Conservation (phyloP, 2,797 vertebrate genomes). For the Muscicapa striata region DNA sequence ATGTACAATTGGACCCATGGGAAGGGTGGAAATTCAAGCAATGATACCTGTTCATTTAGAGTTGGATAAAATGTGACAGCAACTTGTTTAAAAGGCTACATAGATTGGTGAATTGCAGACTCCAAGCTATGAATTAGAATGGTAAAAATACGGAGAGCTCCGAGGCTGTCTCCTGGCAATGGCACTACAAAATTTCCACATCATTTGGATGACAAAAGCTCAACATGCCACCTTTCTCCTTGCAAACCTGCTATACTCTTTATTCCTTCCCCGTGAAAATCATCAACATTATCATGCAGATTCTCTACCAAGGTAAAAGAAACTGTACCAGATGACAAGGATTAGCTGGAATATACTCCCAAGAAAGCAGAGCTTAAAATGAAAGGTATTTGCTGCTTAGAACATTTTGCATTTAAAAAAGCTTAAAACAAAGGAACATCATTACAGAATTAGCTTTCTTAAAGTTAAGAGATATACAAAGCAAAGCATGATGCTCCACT, state of each 20-base stretch:
- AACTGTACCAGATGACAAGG: not conserved
- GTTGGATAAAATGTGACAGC: not conserved
- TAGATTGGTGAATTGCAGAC: not conserved
- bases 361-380: not conserved
- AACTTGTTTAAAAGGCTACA: not conserved
- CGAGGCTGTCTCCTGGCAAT: not conserved
- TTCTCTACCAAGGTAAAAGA: not conserved
- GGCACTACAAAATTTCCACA: not conserved
- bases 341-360: not conserved
- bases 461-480: not conserved
- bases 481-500: conserved; percentile 20
- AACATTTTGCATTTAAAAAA: not conserved
- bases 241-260: not conserved
- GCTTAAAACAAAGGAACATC: not conserved
- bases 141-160: not conserved
- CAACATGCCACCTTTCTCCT: not conserved
- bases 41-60: not conserved
- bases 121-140: not conserved
- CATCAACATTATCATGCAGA: not conserved
- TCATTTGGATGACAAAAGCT: not conserved
- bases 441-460: conserved; percentile 3
- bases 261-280: not conserved
- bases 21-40: not conserved
- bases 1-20: not conserved
- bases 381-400: not conserved